phyloP scores from a whole-genome alignment of 2,113 vertebrate species.

The Phyllostomus hastatus region DNA sequence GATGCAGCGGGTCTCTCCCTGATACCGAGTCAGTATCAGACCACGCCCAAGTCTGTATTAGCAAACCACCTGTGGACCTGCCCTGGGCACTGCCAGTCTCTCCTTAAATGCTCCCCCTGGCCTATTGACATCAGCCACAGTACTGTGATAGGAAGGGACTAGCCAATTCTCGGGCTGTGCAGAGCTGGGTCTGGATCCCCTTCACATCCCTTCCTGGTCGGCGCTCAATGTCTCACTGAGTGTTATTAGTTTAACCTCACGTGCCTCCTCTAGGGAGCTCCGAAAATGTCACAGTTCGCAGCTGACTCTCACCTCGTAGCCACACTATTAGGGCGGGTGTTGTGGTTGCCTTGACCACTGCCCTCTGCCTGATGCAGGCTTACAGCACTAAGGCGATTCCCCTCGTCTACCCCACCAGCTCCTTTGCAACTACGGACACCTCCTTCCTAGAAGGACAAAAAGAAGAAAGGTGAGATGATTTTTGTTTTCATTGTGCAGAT shows the following conservation, averaged over 20 bases:
- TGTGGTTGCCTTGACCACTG: background rate
- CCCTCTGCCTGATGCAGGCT: background rate
- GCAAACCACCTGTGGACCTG: background rate
- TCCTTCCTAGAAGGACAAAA: background rate
- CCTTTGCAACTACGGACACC: background rate
- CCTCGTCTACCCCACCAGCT: background rate
- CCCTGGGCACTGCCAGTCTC: background rate
- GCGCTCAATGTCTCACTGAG: background rate
- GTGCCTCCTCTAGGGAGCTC: background rate
- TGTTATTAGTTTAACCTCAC: background rate
- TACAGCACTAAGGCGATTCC: background rate
- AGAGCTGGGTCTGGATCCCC: background rate
- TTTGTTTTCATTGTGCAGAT: background rate
- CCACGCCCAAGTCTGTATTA: background rate
- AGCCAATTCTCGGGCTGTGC: background rate
- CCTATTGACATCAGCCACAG: background rate
- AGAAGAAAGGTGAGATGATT: background rate
- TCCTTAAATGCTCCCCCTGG: background rate
- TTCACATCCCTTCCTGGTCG: background rate
- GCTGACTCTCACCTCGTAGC: background rate
- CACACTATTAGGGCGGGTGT: too few relatives aligned
- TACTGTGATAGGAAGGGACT: background rate
- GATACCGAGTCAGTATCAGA: background rate
- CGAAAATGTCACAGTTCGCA: background rate
- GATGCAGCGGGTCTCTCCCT: background rate